phyloP scores from a whole-genome alignment of 2,113 vertebrate genomes.

The Podarcis raffonei region DNA sequence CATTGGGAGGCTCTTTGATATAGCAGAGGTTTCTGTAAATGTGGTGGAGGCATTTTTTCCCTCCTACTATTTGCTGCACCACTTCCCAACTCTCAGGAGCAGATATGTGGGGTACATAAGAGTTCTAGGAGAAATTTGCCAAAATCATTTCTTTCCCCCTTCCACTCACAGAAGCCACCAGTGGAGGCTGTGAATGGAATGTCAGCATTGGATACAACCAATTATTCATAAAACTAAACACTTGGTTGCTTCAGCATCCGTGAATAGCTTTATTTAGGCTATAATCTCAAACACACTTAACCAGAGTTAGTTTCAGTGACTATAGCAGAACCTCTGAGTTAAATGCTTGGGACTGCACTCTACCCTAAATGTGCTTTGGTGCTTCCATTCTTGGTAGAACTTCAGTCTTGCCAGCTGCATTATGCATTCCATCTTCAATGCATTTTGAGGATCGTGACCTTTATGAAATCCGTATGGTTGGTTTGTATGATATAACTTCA shows the following conservation, averaged over 20 bases:
- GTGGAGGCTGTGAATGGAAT: too few species aligned
- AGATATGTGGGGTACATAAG: too few species aligned
- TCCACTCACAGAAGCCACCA: too few species aligned
- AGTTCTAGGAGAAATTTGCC: too few species aligned
- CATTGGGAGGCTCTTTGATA: too few species aligned
- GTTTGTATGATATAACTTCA: background rate
- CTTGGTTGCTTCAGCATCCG: background rate
- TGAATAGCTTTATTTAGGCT: background rate
- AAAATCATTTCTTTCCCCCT: too few species aligned
- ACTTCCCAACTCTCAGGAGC: too few species aligned
- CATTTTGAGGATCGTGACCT: background rate
- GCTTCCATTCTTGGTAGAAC: background rate
- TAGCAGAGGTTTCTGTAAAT: too few species aligned
- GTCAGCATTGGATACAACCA: too few species aligned
- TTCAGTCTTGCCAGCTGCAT: background rate
- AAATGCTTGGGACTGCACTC: background rate
- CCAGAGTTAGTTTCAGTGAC: background rate
- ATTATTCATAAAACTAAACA: background rate
- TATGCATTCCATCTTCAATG: background rate
- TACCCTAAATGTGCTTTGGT: conserved; percentile 20
- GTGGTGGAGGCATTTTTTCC: too few species aligned
- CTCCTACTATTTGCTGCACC: too few species aligned
- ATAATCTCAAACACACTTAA: background rate
- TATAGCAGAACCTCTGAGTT: background rate
- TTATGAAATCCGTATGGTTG: background rate